Conservation (phyloP, 2,888 invertebrate species). For the Oegoconia quadripuncta region DNA sequence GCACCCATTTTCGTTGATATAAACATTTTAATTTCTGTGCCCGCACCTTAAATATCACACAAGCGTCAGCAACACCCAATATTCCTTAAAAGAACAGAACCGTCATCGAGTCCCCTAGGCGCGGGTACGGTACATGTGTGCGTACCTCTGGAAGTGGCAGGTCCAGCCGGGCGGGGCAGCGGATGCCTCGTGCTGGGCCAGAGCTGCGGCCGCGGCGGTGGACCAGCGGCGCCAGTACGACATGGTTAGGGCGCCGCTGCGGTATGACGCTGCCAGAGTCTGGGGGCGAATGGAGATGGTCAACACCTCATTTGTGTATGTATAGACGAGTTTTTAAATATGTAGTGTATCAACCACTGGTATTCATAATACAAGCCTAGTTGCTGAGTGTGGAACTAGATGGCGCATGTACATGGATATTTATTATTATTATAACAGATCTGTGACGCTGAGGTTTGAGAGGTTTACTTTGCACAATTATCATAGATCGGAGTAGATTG, state of each 20-base stretch:
- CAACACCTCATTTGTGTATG: too few relatives aligned
- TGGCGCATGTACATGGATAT: too few relatives aligned
- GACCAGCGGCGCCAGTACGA: constrained; percentile 75
- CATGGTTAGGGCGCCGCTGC: constrained; percentile 65
- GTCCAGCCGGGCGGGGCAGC: constrained; percentile 82
- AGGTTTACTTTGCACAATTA: too few relatives aligned
- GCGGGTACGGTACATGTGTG: constrained; percentile 4
- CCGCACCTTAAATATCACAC: not conserved
- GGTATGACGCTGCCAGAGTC: constrained; percentile 78
- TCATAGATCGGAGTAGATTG: too few relatives aligned
- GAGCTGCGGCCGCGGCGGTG: constrained; percentile 58
- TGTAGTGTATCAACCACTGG: not conserved
- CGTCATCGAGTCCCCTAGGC: not conserved
- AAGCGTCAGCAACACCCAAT: not conserved
- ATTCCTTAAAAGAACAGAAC: not conserved
- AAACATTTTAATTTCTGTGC: too few relatives aligned
- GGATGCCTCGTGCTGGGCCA: constrained; percentile 74
- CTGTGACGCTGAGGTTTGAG: too few relatives aligned
- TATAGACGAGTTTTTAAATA: too few relatives aligned
- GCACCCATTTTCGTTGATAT: too few relatives aligned
- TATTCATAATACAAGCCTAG: too few relatives aligned
- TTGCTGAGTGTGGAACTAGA: too few relatives aligned
- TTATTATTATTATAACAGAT: too few relatives aligned
- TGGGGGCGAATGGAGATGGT: too few relatives aligned
- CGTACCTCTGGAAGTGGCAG: constrained; percentile 83